Base-by-base conservation (phyloP, 2,113 vertebrate genomes). In the Zosterops lateralis region DNA sequence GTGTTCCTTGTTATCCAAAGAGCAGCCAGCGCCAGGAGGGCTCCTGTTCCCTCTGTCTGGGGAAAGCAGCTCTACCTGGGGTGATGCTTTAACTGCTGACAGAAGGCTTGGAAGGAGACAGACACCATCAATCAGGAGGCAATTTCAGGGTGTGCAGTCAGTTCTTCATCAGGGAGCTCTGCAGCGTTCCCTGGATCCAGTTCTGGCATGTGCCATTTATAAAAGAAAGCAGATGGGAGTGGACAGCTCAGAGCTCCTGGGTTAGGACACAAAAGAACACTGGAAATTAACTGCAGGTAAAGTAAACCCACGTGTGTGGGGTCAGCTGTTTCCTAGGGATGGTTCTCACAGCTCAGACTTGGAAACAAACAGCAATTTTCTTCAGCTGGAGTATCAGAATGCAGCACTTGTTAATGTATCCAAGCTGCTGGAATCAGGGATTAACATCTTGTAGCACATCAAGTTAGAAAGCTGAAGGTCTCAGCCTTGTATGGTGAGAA, bases 301-400 rank as follows among this genome's bases (percentile, higher is more conserved):
- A 76, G 16, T 18, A 54, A 80, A n/a, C 44, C 44, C 58, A 7
- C 7, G 0, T 3, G 0, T 2, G 10, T 48, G 62, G 22, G 29
- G 36, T 72, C 73, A 71, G 29, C 7, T 25, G 15, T 32, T 32
- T 48, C 2, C 24, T 26, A 17, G 11, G 72, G 28, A 3, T 12
- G 36, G 24, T 47, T 86, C 60, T 50, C 58, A 14, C 1, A 64
- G 84, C 72, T 84, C 90, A 84, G 45, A 7, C 13, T 45, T 31
- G 3, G 1, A 31, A 28, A 48, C 9, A 21, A 88, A 3, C 29
- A 45, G 47, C 31, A 36, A 0, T 57, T 66, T 32, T 22, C 36
- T 34, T 77, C 45, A 56, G 71, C 16, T 82, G 56, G 26, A 19
- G 11, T 34, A 3, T 62, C 61, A 21, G 31, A 58, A 62, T 62